A percentile compares a stretch with the other conserved stretches of the same genome.
These are phyloP conservation scores for Coelopa frigida DNA, from an alignment of 1,140 invertebrate genomes.

Conservation along the genomic window DNA sequence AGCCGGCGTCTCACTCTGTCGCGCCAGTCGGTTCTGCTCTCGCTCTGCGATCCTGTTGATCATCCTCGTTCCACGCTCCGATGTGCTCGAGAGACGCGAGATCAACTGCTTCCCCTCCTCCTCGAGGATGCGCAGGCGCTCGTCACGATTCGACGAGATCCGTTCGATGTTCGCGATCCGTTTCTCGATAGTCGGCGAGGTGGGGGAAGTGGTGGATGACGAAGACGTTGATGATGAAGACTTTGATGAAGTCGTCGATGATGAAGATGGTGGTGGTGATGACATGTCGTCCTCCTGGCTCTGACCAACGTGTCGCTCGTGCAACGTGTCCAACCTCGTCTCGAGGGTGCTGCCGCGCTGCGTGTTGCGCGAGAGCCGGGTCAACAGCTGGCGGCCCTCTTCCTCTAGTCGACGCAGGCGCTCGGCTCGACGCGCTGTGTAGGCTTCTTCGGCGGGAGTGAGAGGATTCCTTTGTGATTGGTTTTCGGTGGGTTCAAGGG, in stretches of 20 bases:
- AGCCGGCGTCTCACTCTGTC: neutral
- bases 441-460: slow-evolving; percentile 43
- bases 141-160: slow-evolving; percentile 52
- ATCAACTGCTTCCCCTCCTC: slow-evolving; percentile 61
- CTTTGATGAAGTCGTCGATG: no score
- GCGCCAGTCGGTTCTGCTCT: slow-evolving; percentile 22
- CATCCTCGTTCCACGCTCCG: slow-evolving; percentile 45
- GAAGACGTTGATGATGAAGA: no score
- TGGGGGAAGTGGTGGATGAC: slow-evolving; percentile 8
- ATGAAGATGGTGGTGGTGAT: no score
- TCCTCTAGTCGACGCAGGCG: slow-evolving; percentile 32
- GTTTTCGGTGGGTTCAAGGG: neutral
- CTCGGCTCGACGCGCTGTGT: slow-evolving; percentile 50
- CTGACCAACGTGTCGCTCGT: slow-evolving; percentile 21
- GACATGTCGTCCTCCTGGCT: no score
- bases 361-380: slow-evolving; percentile 23
- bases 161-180: slow-evolving; percentile 44
- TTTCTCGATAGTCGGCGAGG: slow-evolving; percentile 35
- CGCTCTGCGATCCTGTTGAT: slow-evolving; percentile 37
- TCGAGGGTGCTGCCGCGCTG: slow-evolving; percentile 40
- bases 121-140: slow-evolving; percentile 59
- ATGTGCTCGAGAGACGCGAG: slow-evolving; percentile 50
- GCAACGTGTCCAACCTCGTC: slow-evolving; percentile 21
- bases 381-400: slow-evolving; percentile 27
- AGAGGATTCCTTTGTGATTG: slow-evolving; percentile 13